A percentile compares a stretch with the other conserved stretches of the same genome.
These are phyloP conservation scores for Euclidia mi DNA, from an alignment of 2,888 invertebrate genomes.

Conservation along the genomic window DNA sequence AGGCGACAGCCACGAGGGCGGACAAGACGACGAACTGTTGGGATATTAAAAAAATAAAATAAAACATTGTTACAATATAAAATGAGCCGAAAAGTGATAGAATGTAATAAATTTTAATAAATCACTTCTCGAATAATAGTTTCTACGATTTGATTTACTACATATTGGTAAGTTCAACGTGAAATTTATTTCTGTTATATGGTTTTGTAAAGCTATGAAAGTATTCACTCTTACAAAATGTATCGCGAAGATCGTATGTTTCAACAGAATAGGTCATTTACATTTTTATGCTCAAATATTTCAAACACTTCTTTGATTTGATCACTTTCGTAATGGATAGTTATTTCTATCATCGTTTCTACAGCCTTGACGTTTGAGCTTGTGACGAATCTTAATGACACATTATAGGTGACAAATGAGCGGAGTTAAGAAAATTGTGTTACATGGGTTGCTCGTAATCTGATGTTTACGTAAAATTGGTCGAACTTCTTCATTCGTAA, in stretches of 20 bases:
- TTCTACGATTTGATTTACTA: no score
- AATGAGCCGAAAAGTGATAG: no score
- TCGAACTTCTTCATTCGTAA: neutral
- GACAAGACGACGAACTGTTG: conserved; percentile 80
- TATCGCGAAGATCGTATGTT: conserved; percentile 53
- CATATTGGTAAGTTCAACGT: neutral
- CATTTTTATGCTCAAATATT: conserved; percentile 65
- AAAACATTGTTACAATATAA: neutral
- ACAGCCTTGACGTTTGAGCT: conserved; percentile 36
- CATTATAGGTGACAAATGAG: conserved; percentile 30
- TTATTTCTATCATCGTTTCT: conserved; percentile 39
- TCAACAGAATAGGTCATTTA: conserved; percentile 62
- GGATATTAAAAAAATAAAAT: conserved; percentile 28
- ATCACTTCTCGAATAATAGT: no score
- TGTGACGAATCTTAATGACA: conserved; percentile 35
- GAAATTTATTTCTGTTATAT: neutral
- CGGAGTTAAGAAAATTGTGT: conserved; percentile 9
- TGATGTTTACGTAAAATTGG: conserved; percentile 12
- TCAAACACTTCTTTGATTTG: conserved; percentile 41
- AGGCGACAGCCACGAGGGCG: conserved; percentile 75
- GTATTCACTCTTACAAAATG: conserved; percentile 60
- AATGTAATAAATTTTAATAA: no score
- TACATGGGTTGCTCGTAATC: conserved; percentile 17
- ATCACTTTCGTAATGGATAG: conserved; percentile 58
- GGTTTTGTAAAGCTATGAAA: conserved; percentile 37